Conservation (phyloP, 1,140 invertebrate species). For the Formica selysi region DNA sequence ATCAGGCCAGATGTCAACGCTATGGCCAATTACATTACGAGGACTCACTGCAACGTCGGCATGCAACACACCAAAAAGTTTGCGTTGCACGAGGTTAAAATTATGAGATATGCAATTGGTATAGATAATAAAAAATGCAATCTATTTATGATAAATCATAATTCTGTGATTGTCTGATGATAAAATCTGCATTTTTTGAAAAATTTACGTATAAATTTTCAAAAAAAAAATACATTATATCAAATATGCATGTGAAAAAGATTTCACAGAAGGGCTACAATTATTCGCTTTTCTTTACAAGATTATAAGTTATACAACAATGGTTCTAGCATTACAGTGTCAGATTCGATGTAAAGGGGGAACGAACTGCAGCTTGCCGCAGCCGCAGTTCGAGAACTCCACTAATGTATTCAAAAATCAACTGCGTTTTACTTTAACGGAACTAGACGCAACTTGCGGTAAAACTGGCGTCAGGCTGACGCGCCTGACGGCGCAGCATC, state of each 20-base stretch:
- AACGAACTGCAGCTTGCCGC: constrained; percentile 13
- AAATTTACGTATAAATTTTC: neutral
- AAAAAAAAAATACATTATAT: neutral
- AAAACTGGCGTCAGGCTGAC: constrained; percentile 54
- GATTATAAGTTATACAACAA: constrained; percentile 40
- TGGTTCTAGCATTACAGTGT: constrained; percentile 8
- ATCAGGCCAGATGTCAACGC: constrained; percentile 90
- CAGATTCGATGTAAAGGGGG: neutral
- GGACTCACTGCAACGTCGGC: constrained; percentile 88
- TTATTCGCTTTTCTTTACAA: constrained; percentile 28
- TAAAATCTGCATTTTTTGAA: too few relatives aligned
- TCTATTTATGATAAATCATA: too few relatives aligned
- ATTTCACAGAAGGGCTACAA: neutral
- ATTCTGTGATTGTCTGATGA: too few relatives aligned
- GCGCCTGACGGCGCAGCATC: constrained; percentile 36
- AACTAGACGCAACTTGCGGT: constrained; percentile 64
- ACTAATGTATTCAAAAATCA: constrained; percentile 56
- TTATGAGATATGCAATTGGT: too few relatives aligned
- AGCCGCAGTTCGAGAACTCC: constrained; percentile 8
- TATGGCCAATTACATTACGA: constrained; percentile 90
- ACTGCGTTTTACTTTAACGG: constrained; percentile 48
- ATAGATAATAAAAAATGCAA: too few relatives aligned
- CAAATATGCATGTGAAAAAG: neutral
- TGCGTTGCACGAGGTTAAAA: constrained; percentile 89
- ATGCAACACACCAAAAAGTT: constrained; percentile 88